Evolutionary conservation across 2,797 vertebrate genomes (phyloP).

Genomic region (Kryptopterus vitreolus): DNA sequence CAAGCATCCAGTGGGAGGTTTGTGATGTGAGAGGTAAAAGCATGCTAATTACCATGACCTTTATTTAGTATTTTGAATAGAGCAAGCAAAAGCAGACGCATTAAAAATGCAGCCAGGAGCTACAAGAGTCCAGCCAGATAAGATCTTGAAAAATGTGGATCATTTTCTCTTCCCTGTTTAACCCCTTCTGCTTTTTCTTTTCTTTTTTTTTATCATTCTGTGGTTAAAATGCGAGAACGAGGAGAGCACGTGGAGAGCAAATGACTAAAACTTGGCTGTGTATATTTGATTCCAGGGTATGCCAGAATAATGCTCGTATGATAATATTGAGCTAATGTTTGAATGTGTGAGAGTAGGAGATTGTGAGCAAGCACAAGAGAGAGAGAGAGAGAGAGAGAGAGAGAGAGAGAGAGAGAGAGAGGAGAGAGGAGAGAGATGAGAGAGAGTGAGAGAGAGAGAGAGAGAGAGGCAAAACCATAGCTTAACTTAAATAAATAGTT

Average conservation of each 20-base stretch:
- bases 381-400: no score
- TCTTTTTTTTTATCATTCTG: neutral
- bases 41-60: constrained; percentile 62
- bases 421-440: no score
- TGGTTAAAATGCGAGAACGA: neutral
- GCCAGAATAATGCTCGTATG: neutral
- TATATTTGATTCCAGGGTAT: neutral
- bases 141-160: constrained; percentile 52
- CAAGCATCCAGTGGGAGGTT: neutral
- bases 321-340: no score
- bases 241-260: neutral
- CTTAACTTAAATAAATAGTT: neutral
- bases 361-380: neutral
- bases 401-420: no score
- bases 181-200: neutral
- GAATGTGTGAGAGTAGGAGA: neutral
- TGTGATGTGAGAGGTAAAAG: constrained; percentile 30
- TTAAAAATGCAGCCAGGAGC: constrained; percentile 69
- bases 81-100: constrained; percentile 60
- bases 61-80: constrained; percentile 67
- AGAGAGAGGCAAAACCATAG: no score
- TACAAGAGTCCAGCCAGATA: constrained; percentile 70
- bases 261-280: no score
- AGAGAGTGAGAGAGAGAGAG: no score
- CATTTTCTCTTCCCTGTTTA: constrained; percentile 29